phyloP scores from a whole-genome alignment of 2,797 vertebrate genomes.

The Gymnothorax reevesii region DNA sequence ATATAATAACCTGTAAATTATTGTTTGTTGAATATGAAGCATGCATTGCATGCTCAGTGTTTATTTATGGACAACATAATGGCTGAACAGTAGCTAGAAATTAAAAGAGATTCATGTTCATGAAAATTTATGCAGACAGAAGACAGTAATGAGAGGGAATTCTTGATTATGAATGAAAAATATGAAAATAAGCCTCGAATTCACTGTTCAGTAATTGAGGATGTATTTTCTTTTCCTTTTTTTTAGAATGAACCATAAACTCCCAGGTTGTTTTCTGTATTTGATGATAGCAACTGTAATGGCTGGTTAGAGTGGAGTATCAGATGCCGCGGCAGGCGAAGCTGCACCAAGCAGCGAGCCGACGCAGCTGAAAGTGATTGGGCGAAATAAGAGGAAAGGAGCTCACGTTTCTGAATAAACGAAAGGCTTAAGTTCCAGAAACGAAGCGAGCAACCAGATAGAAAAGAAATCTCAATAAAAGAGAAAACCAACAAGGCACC shows the following conservation, averaged over 20 bases:
- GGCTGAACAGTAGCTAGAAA: neutral
- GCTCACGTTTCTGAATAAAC: no score
- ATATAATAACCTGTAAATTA: neutral
- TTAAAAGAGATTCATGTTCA: neutral
- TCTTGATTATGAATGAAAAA: neutral
- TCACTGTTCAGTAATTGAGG: neutral
- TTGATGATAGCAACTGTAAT: no score
- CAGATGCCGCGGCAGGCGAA: no score
- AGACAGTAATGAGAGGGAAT: neutral
- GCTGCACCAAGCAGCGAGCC: no score
- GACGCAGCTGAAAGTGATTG: no score
- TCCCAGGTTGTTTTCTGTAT: neutral
- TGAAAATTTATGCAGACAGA: neutral
- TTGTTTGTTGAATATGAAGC: neutral
- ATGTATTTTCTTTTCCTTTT: neutral
- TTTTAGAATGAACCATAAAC: neutral
- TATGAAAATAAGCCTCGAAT: neutral
- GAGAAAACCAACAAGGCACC: no score
- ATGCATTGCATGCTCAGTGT: neutral
- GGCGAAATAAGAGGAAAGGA: no score
- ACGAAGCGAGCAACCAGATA: no score
- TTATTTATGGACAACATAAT: neutral
- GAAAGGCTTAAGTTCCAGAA: no score
- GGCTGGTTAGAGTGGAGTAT: no score
- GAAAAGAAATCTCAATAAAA: no score